These are phyloP conservation scores for Selenia dentaria DNA, from an alignment of 2,888 invertebrate genomes.

Conservation along the genomic window DNA sequence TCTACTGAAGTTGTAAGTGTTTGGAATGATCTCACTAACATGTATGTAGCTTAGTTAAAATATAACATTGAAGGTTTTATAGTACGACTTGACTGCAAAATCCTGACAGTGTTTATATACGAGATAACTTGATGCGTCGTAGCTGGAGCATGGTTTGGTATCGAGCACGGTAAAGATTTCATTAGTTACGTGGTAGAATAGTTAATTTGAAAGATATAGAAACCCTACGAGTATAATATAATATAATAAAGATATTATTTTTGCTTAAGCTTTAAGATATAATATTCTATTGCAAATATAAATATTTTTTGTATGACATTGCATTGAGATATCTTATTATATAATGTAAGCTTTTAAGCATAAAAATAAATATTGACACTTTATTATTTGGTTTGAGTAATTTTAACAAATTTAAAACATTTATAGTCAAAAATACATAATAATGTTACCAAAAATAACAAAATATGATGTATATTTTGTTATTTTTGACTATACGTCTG, in stretches of 20 bases:
- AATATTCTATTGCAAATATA: conserved; percentile 73
- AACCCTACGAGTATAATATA: conserved; percentile 52
- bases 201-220: conserved; percentile 45
- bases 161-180: conserved; percentile 75
- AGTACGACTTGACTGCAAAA: neutral
- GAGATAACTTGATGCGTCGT: conserved; percentile 34
- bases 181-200: conserved; percentile 49
- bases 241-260: conserved; percentile 79
- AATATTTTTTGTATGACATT: conserved; percentile 79
- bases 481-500: conserved; percentile 11
- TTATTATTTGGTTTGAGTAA: too few relatives aligned
- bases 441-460: too few relatives aligned
- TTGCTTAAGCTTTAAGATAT: conserved; percentile 81
- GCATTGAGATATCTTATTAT: conserved; percentile 64
- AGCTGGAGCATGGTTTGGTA: conserved; percentile 48
- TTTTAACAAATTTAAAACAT: too few relatives aligned
- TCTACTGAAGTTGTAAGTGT: conserved; percentile 4
- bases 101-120: conserved; percentile 4
- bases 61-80: neutral
- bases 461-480: neutral
- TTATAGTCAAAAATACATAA: too few relatives aligned
- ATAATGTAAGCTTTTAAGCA: conserved; percentile 60
- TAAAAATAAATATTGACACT: conserved; percentile 32
- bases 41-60: conserved; percentile 6
- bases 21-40: conserved; percentile 18